phyloP scores from a whole-genome alignment of 1,140 invertebrate genomes.

The Saccostrea glomerata region DNA sequence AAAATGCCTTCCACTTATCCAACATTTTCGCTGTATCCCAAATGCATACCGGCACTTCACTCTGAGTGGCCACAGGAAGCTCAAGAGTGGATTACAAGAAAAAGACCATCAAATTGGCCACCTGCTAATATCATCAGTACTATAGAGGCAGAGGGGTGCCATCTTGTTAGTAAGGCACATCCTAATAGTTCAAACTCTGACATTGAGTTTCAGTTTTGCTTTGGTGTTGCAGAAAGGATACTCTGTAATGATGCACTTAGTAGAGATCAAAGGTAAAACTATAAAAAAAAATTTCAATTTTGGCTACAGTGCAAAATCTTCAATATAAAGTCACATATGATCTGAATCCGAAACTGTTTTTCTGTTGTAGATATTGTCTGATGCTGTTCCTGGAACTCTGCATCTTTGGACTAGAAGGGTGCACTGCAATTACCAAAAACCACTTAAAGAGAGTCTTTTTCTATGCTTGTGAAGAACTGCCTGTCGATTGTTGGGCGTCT shows the following conservation, averaged over 20 bases:
- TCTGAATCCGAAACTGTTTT: too few species aligned
- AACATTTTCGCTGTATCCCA: background rate
- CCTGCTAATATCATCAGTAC: slow-evolving; percentile 38
- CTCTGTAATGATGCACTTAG: slow-evolving; percentile 47
- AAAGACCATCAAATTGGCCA: slow-evolving; percentile 45
- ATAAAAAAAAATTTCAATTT: background rate
- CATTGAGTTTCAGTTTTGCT: slow-evolving; percentile 47
- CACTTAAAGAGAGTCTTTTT: slow-evolving; percentile 54
- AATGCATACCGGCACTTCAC: background rate
- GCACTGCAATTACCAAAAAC: slow-evolving; percentile 1
- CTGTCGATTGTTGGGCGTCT: slow-evolving; percentile 44
- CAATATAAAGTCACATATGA: too few species aligned
- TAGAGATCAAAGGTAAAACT: slow-evolving; percentile 44
- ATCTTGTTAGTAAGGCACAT: slow-evolving; percentile 46
- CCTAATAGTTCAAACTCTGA: slow-evolving; percentile 46
- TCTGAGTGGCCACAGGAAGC: slow-evolving; percentile 51
- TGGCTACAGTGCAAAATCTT: background rate
- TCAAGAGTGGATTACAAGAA: slow-evolving; percentile 43
- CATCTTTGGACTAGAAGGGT: slow-evolving; percentile 27
- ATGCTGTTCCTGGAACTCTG: slow-evolving; percentile 50
- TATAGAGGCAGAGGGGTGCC: slow-evolving; percentile 48
- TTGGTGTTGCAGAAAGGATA: slow-evolving; percentile 47
- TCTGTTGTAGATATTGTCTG: slow-evolving; percentile 43
- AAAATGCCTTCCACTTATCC: background rate
- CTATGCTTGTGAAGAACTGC: slow-evolving; percentile 49